Conservation (phyloP, 2,113 vertebrate species). For the Calyptomena viridis region DNA sequence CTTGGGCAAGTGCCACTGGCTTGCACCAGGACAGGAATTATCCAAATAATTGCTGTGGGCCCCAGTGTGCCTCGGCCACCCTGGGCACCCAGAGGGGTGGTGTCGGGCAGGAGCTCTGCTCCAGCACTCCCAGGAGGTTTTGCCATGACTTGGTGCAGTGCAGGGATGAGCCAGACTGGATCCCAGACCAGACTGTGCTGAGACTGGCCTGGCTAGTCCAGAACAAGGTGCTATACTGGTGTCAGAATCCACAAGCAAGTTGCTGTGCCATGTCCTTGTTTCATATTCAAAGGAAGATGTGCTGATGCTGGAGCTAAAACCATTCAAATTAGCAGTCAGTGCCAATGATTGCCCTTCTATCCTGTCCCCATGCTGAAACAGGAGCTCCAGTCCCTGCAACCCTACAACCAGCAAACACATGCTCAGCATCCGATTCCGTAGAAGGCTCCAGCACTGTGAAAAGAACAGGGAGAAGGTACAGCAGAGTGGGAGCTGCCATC, state of each 20-base stretch:
- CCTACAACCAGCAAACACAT: conserved; percentile 30
- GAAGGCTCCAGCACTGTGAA: conserved; percentile 49
- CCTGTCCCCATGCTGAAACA: neutral
- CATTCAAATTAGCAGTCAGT: conserved; percentile 32
- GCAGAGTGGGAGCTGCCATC: conserved; percentile 66
- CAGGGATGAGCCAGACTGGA: neutral
- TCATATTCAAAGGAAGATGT: neutral
- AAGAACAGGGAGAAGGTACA: conserved; percentile 67
- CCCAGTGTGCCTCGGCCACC: neutral
- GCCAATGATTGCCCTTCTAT: conserved; percentile 16
- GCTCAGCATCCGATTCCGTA: conserved; percentile 24
- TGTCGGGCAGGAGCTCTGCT: neutral
- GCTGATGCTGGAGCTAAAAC: neutral
- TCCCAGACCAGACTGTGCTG: neutral
- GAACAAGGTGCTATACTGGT: neutral
- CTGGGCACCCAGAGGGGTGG: neutral
- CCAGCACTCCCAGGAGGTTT: neutral
- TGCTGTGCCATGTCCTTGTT: neutral
- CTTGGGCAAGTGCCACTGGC: neutral
- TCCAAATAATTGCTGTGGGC: neutral
- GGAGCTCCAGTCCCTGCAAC: conserved; percentile 32
- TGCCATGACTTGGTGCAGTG: neutral
- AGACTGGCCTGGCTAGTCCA: neutral
- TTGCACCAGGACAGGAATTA: neutral
- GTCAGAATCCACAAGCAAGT: neutral